A percentile compares a stretch with the other conserved stretches of the same genome.
Evolutionary conservation across 2,797 vertebrate species (phyloP).

Genomic region (Gallinago nigripennis): DNA sequence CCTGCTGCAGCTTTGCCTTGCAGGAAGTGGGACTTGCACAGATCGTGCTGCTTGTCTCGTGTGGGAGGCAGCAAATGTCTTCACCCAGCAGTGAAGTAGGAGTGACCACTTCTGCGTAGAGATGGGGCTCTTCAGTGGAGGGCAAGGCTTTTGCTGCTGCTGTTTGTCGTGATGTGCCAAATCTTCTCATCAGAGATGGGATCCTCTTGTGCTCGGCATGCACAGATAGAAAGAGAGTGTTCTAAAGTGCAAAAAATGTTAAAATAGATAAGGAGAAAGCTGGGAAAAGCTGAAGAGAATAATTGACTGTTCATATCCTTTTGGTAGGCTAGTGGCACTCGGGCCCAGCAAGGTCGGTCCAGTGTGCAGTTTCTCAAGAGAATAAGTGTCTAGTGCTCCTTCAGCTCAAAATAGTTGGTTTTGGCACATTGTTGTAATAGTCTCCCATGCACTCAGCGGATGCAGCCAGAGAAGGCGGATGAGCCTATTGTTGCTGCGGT

Average conservation of each 20-base stretch:
- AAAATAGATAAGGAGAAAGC: background rate
- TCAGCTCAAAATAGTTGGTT: background rate
- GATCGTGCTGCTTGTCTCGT: background rate
- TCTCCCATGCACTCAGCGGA: rapidly evolving
- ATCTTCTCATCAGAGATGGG: background rate
- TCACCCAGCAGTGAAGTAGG: background rate
- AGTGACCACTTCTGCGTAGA: rapidly evolving
- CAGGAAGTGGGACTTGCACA: background rate
- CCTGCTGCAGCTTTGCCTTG: slow-evolving; percentile 8
- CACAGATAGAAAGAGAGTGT: background rate
- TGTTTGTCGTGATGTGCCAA: background rate
- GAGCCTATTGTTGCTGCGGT: background rate
- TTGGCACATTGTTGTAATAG: background rate
- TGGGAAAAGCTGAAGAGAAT: background rate
- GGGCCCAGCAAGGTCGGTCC: background rate
- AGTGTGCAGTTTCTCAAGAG: background rate
- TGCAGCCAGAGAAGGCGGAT: background rate
- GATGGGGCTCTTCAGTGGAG: background rate
- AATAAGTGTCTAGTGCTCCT: background rate
- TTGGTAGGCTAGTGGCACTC: rapidly evolving
- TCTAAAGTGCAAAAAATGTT: background rate
- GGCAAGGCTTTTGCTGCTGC: background rate
- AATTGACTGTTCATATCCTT: background rate
- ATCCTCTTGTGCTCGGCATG: background rate
- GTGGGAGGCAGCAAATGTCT: background rate